These are phyloP conservation scores for Lithophane socia DNA, from an alignment of 2,888 invertebrate genomes.

Conservation along the genomic window DNA sequence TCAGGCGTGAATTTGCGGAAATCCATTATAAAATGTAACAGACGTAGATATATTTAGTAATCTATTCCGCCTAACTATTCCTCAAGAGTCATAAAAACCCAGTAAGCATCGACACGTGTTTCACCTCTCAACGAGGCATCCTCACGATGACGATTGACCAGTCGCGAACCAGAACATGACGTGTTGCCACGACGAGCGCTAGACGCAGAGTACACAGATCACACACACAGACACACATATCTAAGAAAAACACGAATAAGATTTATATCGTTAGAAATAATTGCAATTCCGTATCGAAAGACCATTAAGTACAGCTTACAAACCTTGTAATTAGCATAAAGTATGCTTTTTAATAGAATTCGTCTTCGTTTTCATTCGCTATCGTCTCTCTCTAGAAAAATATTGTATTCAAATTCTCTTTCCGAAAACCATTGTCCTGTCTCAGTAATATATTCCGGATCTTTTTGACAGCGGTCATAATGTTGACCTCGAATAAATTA, in stretches of 20 bases:
- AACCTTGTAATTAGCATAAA: not conserved
- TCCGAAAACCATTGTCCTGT: constrained; percentile 25
- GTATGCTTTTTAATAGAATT: not conserved
- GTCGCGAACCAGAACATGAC: too few relatives aligned
- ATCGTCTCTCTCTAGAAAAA: not conserved
- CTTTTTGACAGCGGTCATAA: constrained; percentile 56
- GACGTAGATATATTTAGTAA: too few relatives aligned
- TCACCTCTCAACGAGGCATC: too few relatives aligned
- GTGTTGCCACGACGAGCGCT: too few relatives aligned
- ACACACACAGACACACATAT: too few relatives aligned
- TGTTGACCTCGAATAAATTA: constrained; percentile 61
- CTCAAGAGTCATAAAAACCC: too few relatives aligned
- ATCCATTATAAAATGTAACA: too few relatives aligned
- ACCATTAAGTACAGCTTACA: not conserved
- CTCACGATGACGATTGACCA: too few relatives aligned
- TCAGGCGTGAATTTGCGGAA: too few relatives aligned
- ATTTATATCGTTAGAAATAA: not conserved
- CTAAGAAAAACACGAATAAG: not conserved
- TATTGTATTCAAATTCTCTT: constrained; percentile 1
- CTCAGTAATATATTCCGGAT: constrained; percentile 42
- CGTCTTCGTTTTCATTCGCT: not conserved
- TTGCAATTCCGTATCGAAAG: not conserved
- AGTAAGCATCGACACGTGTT: too few relatives aligned
- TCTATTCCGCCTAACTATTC: too few relatives aligned
- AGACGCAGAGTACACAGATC: too few relatives aligned